A percentile compares a stretch with the other conserved stretches of the same genome.
phyloP scores from a whole-genome alignment of 2,888 invertebrate species.

The Sthenelais limicola region DNA sequence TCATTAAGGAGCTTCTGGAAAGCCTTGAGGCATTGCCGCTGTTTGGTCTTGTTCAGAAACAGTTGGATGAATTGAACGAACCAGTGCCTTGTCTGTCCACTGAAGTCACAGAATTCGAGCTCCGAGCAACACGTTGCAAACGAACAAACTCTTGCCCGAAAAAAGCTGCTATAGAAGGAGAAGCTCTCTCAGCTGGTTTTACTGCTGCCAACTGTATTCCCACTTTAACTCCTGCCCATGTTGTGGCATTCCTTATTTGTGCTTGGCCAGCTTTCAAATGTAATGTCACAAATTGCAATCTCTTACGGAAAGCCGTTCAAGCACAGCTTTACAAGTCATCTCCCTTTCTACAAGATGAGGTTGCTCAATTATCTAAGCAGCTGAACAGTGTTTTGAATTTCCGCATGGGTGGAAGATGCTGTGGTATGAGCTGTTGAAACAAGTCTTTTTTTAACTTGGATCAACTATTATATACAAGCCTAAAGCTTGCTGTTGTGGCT shows the following conservation, averaged over 20 bases:
- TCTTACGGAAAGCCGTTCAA: not conserved
- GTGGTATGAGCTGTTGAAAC: no score
- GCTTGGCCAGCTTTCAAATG: conserved; percentile 53
- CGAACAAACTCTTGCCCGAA: not conserved
- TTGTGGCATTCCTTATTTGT: conserved; percentile 50
- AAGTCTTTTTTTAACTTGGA: no score
- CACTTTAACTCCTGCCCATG: conserved; percentile 47
- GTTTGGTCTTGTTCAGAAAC: conserved; percentile 40
- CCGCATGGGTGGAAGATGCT: not conserved
- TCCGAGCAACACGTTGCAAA: not conserved
- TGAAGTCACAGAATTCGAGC: not conserved
- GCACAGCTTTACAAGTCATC: conserved; percentile 27
- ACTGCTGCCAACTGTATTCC: not conserved
- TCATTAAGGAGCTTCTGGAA: conserved; percentile 46
- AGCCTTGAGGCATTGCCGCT: conserved; percentile 49
- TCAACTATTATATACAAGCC: no score
- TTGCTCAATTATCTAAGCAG: conserved; percentile 44
- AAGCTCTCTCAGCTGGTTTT: not conserved
- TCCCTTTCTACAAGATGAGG: conserved; percentile 47
- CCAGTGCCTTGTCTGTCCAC: not conserved
- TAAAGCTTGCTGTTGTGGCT: no score
- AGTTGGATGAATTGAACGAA: not conserved
- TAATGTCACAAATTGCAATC: not conserved
- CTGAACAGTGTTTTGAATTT: conserved; percentile 2
- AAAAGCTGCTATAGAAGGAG: not conserved